Percentiles rank a stretch among this genome's conserved stretches.
These are phyloP conservation scores for Poecile montanus DNA, from an alignment of 2,797 vertebrate genomes.

Conservation along the genomic window DNA sequence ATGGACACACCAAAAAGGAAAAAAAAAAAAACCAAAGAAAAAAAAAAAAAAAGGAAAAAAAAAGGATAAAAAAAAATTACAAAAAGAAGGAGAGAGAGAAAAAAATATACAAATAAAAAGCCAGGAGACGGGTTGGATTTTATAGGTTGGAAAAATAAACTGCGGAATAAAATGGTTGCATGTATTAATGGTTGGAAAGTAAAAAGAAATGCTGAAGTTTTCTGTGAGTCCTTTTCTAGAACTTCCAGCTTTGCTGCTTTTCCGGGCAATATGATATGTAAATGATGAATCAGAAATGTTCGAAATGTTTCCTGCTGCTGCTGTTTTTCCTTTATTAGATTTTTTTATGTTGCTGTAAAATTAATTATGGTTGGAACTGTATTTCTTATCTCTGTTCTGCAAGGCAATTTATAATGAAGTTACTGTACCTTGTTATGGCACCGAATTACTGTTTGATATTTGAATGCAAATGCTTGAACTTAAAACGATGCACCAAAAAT, in stretches of 20 bases:
- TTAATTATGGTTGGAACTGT: constrained; percentile 30
- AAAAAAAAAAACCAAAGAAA: no score
- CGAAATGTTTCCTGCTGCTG: constrained; percentile 36
- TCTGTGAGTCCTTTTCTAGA: not conserved
- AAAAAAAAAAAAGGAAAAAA: no score
- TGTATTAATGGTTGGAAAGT: not conserved
- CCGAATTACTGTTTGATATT: constrained; percentile 30
- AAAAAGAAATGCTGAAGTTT: constrained; percentile 31
- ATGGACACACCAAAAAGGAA: not conserved
- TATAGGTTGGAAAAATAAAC: constrained; percentile 8
- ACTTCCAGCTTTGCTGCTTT: not conserved
- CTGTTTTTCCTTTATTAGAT: constrained; percentile 4
- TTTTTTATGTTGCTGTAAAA: constrained; percentile 36
- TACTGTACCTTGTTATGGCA: constrained; percentile 35
- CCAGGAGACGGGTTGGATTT: not conserved
- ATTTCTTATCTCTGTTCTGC: constrained; percentile 54
- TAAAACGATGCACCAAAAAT: constrained; percentile 35
- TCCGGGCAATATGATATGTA: not conserved
- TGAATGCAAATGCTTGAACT: constrained; percentile 26
- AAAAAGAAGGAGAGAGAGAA: rapidly evolving
- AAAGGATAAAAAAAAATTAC: no score
- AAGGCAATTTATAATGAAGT: not conserved
- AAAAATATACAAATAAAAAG: not conserved
- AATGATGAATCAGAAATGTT: constrained; percentile 37
- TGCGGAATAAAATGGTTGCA: constrained; percentile 8